Evolutionary conservation across 2,888 invertebrate species (phyloP), one percentile per base, ranked within the genome.

Genomic region (Brenthis ino): DNA sequence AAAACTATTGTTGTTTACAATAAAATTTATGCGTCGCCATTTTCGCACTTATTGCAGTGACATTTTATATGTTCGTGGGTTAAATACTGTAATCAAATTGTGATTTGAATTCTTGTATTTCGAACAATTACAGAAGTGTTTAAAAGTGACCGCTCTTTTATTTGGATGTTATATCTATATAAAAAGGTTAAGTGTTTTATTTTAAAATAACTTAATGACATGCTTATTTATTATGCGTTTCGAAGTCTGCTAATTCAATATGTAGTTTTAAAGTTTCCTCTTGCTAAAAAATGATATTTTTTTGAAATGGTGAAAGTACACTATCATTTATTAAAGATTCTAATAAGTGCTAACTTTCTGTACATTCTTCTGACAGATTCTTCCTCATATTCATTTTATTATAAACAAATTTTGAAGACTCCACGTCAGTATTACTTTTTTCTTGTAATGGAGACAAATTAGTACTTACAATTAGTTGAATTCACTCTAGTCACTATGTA

Each of bases 21-120:
- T 68, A 64, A 74, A 69, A 74, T 74, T 70, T 73, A 77, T 80
- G 76, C 77, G 82, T 81, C 82, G 83, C 82, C 82, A 84, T 83
- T 82, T 83, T 82, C 82, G 82, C 80, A 80, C 77, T 78, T 80
- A 72, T 71, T 72, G 72, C 69, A 70, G 66, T 74, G 70, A 71
- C 74, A 71, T 69, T 74, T 67, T 69, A 68, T 55, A 67, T 47
- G 65, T 57, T 70, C 68, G 60, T 72, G 69, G 65, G 60, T 69
- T 65, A 68, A 64, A 69, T 60, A 66, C 55, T 53, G 47, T 61
- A 67, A 65, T 55, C 24, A 43, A 67, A 65, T 60, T 64, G 72
- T 70, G 55, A 65, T 66, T 70, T 53, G 56, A 57, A 43, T 64
- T 63, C 33, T 43, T 51, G 20, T 37, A 53, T 63, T 53, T 20